Base-by-base conservation (phyloP, 2,888 invertebrate genomes). In the Lacanobia wlatinum region DNA sequence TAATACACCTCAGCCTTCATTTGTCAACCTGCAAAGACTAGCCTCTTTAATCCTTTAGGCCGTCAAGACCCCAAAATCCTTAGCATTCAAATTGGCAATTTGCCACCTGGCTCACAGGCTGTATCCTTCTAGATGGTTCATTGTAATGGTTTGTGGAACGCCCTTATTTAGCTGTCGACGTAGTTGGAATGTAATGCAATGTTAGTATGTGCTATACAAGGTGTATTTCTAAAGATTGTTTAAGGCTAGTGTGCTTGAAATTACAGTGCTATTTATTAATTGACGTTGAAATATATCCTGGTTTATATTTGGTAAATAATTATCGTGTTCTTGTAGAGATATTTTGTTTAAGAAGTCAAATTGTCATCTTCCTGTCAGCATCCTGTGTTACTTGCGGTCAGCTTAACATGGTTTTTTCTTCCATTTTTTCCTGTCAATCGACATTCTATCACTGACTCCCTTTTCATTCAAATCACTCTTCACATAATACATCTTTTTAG, bases 71-170 rank as follows among this genome's bases (percentile, higher is more conserved):
- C 43, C n/a, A 23, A n/a, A 53, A 38, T 53, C 18, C 14, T 53
- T 3, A 28, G 34, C 8, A 38, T 23, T 43, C 16, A 74, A 74
- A 74, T 74, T 73, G 72, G 74, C 55, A 74, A 64, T 55, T 55
- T 55, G 65, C 72, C 74, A 74, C 46, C 40, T 55, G 55, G 75
- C 75, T 28, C 14, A 28, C 46, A 28, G 53, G n/a, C 3, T 46
- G 16, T 73, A 60, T 62, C 52, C 52, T 46, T 53, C 38, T 34
- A 34, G 23, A 68, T 52, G n/a, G 58, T 58, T 50, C 68, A 68
- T 52, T 58, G 76, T 55, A 48, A 48, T 64, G 18, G 38, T 28
- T 10, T 50, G 23, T 28, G 48, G 53, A 46, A 55, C 21, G 7
- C 48, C 40, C 66, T 23, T 65, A 65, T 48, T 65, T 40, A 73